phyloP scores from a whole-genome alignment of 2,888 invertebrate genomes.

The Diplazon laetatorius region DNA sequence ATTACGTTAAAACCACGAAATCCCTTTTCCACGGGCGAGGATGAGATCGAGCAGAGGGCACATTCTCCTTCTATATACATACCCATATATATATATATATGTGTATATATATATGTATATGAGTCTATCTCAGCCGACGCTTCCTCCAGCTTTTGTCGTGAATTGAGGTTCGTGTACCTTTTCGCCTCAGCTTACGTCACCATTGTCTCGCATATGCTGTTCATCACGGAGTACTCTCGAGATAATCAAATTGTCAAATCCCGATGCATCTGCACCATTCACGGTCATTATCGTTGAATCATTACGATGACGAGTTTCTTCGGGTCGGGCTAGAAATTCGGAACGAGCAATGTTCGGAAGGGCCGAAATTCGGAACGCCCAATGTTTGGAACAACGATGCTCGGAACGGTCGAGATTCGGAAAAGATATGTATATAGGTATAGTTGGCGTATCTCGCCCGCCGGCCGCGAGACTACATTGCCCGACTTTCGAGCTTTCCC shows the following conservation, averaged over 20 bases:
- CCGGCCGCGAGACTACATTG: too few relatives aligned
- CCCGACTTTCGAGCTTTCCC: too few relatives aligned
- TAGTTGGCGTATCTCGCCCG: too few relatives aligned
- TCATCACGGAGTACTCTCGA: background rate
- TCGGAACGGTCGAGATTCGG: too few relatives aligned
- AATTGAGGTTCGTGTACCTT: background rate
- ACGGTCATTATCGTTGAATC: background rate
- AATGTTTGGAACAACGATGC: too few relatives aligned
- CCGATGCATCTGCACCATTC: slow-evolving; percentile 4
- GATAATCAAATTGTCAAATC: slow-evolving; percentile 17
- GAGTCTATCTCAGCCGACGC: background rate
- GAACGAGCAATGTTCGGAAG: too few relatives aligned
- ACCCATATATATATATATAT: slow-evolving; percentile 3
- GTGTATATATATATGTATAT: background rate
- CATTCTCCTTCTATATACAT: background rate
- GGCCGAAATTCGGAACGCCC: too few relatives aligned
- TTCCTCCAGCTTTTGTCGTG: slow-evolving; percentile 8
- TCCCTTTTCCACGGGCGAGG: slow-evolving; percentile 67
- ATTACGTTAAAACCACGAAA: slow-evolving; percentile 75
- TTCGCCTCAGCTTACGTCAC: slow-evolving; percentile 1
- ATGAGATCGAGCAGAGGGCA: slow-evolving; percentile 58
- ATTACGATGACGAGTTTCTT: background rate
- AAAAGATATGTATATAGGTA: too few relatives aligned
- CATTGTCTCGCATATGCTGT: background rate
- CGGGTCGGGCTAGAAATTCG: too few relatives aligned